phyloP scores from a whole-genome alignment of 2,797 vertebrate species.

The Selene dorsalis region DNA sequence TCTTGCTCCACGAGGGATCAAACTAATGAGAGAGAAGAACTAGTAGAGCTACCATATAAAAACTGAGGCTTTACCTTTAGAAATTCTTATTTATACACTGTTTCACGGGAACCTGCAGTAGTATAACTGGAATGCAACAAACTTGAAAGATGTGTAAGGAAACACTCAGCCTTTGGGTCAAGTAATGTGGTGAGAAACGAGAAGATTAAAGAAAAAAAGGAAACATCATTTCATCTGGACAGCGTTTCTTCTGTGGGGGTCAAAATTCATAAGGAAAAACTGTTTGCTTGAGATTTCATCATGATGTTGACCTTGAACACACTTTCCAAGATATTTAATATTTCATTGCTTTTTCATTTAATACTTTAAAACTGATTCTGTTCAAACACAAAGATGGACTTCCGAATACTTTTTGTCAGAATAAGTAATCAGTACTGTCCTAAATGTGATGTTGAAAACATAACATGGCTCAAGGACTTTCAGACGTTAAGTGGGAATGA shows the following conservation, averaged over 20 bases:
- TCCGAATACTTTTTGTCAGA: not conserved
- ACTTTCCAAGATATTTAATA: slow-evolving; percentile 19
- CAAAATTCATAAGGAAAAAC: slow-evolving; percentile 7
- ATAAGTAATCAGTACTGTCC: not conserved
- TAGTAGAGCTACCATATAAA: slow-evolving; percentile 24
- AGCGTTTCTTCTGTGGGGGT: slow-evolving; percentile 16
- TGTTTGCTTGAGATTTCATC: slow-evolving; percentile 53
- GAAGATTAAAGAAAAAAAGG: not conserved
- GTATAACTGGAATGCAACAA: slow-evolving; percentile 14
- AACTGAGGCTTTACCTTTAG: not conserved
- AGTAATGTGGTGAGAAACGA: slow-evolving; percentile 10
- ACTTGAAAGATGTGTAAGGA: slow-evolving; percentile 11
- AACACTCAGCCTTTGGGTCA: slow-evolving; percentile 10
- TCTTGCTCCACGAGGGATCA: slow-evolving; percentile 19
- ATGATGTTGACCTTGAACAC: slow-evolving; percentile 20
- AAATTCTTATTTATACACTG: not conserved
- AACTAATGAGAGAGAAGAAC: slow-evolving; percentile 46
- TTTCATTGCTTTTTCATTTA: slow-evolving; percentile 24
- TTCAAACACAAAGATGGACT: slow-evolving; percentile 1
- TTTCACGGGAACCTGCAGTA: slow-evolving; percentile 1
- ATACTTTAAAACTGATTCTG: not conserved
- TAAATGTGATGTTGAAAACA: not conserved
- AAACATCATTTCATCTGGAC: not conserved
- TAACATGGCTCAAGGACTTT: not conserved
- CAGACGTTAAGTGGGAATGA: not conserved